Evolutionary conservation across 2,113 vertebrate species (phyloP).

Genomic region (Hippocampus guttulatus): DNA sequence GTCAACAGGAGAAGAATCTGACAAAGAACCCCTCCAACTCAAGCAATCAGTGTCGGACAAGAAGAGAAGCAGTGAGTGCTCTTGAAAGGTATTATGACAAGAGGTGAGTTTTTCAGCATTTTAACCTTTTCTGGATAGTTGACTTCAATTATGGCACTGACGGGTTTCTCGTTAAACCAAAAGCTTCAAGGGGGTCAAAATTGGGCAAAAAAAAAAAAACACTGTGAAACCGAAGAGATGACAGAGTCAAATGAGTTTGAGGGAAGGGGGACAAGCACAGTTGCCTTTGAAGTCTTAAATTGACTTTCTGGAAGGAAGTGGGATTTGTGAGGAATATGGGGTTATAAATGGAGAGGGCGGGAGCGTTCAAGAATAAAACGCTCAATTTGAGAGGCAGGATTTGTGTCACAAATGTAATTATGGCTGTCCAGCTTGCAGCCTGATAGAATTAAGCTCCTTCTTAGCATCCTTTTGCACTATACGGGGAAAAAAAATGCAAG

Average conservation of each 20-base stretch:
- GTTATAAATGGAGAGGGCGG: constrained; percentile 61
- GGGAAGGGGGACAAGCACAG: constrained; percentile 31
- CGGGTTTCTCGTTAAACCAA: constrained; percentile 23
- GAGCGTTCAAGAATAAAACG: constrained; percentile 62
- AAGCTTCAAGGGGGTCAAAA: constrained; percentile 37
- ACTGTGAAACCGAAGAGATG: constrained; percentile 33
- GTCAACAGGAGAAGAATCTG: background rate
- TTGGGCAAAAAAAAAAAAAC: background rate
- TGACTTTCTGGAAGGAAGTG: constrained; percentile 66
- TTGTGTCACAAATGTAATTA: constrained; percentile 78
- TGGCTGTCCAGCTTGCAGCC: constrained; percentile 62
- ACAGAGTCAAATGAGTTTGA: constrained; percentile 25
- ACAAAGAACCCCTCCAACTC: background rate
- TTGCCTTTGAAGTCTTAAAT: constrained; percentile 67
- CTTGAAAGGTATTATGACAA: background rate
- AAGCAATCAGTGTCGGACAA: constrained; percentile 1
- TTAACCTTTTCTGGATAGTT: background rate
- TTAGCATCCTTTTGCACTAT: constrained; percentile 39
- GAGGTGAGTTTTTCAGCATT: background rate
- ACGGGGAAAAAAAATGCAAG: constrained; percentile 13
- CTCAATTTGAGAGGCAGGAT: constrained; percentile 71
- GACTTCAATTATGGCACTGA: background rate
- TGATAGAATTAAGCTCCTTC: constrained; percentile 73
- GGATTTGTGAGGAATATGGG: constrained; percentile 65
- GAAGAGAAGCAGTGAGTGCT: background rate